Evolutionary conservation across 1,140 invertebrate genomes (phyloP).

Genomic region (Trachelipus rathkii): DNA sequence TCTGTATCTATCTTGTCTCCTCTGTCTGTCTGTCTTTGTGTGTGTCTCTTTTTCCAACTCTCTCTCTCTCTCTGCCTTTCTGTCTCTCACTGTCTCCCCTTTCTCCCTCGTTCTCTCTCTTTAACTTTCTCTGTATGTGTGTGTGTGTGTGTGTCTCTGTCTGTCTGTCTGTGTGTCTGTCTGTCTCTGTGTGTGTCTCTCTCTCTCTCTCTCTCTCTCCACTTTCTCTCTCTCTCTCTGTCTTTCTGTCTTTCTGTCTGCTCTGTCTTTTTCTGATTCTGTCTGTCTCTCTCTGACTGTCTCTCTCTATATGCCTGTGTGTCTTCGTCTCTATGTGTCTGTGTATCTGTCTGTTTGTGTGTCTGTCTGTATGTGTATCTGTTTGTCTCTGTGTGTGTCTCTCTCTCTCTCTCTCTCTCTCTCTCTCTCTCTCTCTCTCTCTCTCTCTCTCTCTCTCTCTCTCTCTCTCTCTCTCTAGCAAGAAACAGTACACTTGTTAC

Average conservation of each 20-base stretch:
- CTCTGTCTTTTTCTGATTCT: constrained; percentile 25
- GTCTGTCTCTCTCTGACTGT: constrained; percentile 26
- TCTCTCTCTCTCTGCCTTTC: constrained; percentile 14
- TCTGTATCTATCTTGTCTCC: constrained; percentile 12
- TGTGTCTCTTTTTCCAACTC: constrained; percentile 1
- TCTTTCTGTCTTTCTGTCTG: not conserved
- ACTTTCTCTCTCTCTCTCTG: not conserved
- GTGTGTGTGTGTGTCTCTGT: not conserved
- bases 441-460: not conserved
- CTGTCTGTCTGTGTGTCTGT: not conserved
- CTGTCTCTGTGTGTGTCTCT: constrained; percentile 16
- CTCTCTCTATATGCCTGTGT: constrained; percentile 20
- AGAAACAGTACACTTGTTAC: no score
- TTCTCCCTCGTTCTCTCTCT: not conserved
- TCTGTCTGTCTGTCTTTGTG: constrained; percentile 23
- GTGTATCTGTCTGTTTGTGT: no score
- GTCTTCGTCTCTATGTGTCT: constrained; percentile 17
- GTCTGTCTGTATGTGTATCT: not conserved
- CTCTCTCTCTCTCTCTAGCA: not conserved
- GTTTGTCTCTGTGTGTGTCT: not conserved
- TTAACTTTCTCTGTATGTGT: not conserved
- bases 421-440: not conserved
- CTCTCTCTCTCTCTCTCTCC: no score
- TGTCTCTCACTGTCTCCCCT: not conserved
- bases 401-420: not conserved